These are phyloP conservation scores for Graptemys geographica DNA, from an alignment of 2,797 vertebrate genomes.

Conservation along the genomic window DNA sequence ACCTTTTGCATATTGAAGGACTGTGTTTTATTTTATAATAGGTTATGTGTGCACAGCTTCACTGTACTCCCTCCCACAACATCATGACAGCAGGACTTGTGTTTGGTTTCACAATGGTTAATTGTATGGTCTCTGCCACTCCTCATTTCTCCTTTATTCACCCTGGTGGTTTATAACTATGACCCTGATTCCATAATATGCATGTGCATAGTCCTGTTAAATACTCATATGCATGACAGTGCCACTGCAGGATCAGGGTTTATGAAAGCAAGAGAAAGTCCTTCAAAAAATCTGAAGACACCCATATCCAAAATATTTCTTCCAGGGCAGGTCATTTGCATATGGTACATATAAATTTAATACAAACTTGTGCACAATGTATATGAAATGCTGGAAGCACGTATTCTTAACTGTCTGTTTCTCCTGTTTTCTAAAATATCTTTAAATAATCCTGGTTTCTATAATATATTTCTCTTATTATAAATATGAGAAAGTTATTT, in stretches of 20 bases:
- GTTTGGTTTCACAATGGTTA: neutral
- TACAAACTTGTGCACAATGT: neutral
- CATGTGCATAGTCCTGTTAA: neutral
- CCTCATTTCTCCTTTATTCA: conserved; percentile 2
- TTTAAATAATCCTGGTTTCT: neutral
- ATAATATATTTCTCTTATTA: conserved; percentile 5
- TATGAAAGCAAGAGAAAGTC: conserved; percentile 26
- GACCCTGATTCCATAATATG: neutral
- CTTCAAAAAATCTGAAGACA: conserved; percentile 11
- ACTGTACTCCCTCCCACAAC: neutral
- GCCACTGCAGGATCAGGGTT: neutral
- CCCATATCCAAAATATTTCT: conserved; percentile 20
- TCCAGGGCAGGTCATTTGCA: neutral
- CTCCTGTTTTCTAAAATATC: neutral
- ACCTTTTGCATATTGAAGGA: neutral
- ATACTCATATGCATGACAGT: neutral
- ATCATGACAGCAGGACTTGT: neutral
- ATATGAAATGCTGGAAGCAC: conserved; percentile 2
- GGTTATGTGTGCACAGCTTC: neutral
- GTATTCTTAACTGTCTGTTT: neutral
- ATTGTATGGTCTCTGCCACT: neutral
- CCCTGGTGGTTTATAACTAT: neutral
- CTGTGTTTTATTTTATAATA: neutral
- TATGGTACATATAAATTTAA: conserved; percentile 18
- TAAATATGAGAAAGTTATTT: neutral